These are phyloP conservation scores for Camarhynchus parvulus DNA, from an alignment of 2,113 vertebrate species.

Conservation along the genomic window DNA sequence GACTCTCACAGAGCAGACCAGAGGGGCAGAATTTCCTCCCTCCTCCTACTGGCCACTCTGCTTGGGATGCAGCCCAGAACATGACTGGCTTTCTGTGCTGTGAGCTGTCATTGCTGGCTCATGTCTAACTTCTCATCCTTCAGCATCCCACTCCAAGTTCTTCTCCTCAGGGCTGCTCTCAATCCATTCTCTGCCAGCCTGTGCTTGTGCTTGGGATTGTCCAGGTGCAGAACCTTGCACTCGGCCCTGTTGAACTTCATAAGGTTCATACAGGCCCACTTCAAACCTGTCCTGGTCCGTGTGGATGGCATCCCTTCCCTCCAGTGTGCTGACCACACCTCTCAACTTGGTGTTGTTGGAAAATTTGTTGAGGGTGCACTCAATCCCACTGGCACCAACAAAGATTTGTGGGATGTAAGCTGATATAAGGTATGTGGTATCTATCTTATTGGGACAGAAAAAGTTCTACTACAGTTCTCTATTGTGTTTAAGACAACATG, in stretches of 20 bases:
- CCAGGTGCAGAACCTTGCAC: background rate
- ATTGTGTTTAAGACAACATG: background rate
- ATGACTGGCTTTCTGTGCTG: background rate
- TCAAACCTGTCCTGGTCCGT: background rate
- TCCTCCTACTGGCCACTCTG: accelerated
- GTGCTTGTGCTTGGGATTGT: background rate
- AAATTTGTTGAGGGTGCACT: background rate
- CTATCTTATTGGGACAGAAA: background rate
- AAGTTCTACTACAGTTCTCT: background rate
- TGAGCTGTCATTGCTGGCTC: background rate
- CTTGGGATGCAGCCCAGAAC: background rate
- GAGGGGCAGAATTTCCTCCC: background rate
- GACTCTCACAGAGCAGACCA: background rate
- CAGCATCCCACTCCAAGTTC: background rate
- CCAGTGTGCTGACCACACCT: background rate
- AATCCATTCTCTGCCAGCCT: background rate
- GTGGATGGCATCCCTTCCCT: background rate
- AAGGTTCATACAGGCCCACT: too few species aligned
- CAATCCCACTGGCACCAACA: background rate
- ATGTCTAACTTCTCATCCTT: background rate
- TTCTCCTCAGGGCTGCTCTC: background rate
- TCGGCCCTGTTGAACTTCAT: background rate
- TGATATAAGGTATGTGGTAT: accelerated
- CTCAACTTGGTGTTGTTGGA: background rate
- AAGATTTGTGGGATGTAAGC: background rate